Base-by-base conservation (phyloP, 2,113 vertebrate species). In the Halichoeres trimaculatus region DNA sequence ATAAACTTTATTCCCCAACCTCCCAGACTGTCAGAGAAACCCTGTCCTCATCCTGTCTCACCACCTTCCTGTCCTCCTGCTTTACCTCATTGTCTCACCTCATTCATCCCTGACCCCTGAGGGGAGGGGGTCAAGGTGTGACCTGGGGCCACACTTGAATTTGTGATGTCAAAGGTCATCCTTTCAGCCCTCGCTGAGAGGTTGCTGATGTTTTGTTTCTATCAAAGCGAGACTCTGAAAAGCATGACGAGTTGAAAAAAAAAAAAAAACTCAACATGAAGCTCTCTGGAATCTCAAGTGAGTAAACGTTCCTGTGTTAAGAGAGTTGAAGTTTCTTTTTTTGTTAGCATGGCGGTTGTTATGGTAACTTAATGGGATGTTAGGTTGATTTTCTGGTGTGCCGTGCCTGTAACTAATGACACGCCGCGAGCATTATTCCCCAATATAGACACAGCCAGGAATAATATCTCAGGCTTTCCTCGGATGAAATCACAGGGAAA, bases 391-490 rank as follows among this genome's bases (percentile, higher is more conserved):
- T 62, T 43, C 36, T 47, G 54, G 70, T 79, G 70, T 43, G 65
- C 76, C 14, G 34, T 67, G 70, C 76, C 60, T n/a, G 34, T 81
- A 70, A 78, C 81, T 86, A 80, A 90, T 85, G 73, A 76, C 53
- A 65, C 9, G 73, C 76, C 51, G 23, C 64, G 0, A 50, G 79
- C 59, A 8, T 68, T 80, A 69, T 72, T 79, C 30, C 71, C 73
- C 48, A 78, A 87, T 82, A 85, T 72, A 86, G 83, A 75, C 54
- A 76, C 62, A 72, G 79, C 61, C 79, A 45, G 71, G 77, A 85
- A 88, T 86, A 80, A 80, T 65, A 77, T 74, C 10, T 17, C 59
- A n/a, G 40, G 68, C 51, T 82, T 80, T 70, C 56, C 45, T 83
- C 36, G 60, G 54, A 68, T 77, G 61, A 72, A 78, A 76, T 79